These are phyloP conservation scores for Plutella xylostella DNA, from an alignment of 2,888 invertebrate genomes.

Conservation along the genomic window DNA sequence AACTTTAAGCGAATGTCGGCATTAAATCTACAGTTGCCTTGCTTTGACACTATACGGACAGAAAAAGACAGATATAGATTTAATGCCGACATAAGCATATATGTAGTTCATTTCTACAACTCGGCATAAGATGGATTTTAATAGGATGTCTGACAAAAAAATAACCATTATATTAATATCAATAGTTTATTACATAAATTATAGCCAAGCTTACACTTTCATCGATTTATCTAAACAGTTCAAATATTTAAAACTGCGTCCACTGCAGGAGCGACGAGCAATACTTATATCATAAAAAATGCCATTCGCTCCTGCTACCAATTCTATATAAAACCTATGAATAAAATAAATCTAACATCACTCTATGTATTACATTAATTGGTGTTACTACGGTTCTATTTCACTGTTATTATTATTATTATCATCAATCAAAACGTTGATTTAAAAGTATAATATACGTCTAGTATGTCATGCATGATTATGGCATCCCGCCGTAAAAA, in stretches of 20 bases:
- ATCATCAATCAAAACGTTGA: too few species aligned
- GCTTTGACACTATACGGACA: too few species aligned
- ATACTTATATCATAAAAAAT: neutral
- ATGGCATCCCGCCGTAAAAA: too few species aligned
- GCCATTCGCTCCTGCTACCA: constrained; percentile 28
- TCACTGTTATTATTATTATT: too few species aligned
- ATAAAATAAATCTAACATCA: constrained; percentile 57
- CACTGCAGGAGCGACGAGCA: constrained; percentile 27
- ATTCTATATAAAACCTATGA: constrained; percentile 51
- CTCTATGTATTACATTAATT: constrained; percentile 57
- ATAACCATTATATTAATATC: constrained; percentile 43
- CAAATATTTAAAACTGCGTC: constrained; percentile 40
- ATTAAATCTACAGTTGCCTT: too few species aligned
- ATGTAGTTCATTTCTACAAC: too few species aligned
- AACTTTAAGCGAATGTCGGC: too few species aligned
- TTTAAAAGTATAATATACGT: too few species aligned
- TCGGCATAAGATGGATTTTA: neutral
- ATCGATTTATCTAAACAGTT: constrained; percentile 52
- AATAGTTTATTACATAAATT: constrained; percentile 69
- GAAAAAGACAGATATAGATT: too few species aligned
- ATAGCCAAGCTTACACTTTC: constrained; percentile 68
- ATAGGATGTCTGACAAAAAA: constrained; percentile 14
- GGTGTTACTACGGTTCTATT: constrained; percentile 59
- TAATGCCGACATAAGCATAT: too few species aligned
- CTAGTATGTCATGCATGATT: too few species aligned